Percentiles rank a stretch among this genome's conserved stretches.
Conservation (phyloP, 2,113 vertebrate species). For the Corythornis vintsioides region DNA sequence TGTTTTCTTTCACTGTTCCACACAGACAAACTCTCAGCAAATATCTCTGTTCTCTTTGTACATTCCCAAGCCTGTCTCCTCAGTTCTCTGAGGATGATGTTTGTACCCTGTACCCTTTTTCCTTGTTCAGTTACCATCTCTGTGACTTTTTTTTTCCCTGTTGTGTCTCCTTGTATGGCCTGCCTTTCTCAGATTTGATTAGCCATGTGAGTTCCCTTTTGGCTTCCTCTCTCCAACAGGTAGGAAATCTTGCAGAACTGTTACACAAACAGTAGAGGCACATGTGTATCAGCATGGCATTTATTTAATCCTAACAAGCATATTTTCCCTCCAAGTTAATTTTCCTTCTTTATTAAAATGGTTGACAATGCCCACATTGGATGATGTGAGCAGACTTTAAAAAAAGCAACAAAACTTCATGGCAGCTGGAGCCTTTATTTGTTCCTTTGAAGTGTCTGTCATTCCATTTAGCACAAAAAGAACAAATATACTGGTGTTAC, state of each 20-base stretch:
- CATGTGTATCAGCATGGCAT: neutral
- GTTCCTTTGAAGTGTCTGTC: neutral
- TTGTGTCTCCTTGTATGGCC: neutral
- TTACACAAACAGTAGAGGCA: neutral
- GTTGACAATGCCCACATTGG: neutral
- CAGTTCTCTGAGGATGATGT: neutral
- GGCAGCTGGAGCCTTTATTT: neutral
- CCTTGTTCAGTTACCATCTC: neutral
- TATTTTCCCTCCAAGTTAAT: neutral
- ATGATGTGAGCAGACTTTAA: neutral
- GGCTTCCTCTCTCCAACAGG: constrained; percentile 4
- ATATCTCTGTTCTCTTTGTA: neutral
- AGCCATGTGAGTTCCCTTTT: neutral
- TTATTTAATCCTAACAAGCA: neutral
- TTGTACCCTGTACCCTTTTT: neutral
- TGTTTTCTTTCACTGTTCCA: neutral
- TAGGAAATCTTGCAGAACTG: neutral
- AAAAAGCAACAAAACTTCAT: neutral
- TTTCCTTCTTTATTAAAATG: neutral
- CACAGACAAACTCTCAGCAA: neutral
- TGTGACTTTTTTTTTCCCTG: neutral
- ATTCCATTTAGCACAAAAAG: neutral
- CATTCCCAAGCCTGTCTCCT: neutral
- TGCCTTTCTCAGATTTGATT: neutral
- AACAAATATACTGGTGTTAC: neutral